phyloP scores from a whole-genome alignment of 2,888 invertebrate species.

The Tetragnatha montana region DNA sequence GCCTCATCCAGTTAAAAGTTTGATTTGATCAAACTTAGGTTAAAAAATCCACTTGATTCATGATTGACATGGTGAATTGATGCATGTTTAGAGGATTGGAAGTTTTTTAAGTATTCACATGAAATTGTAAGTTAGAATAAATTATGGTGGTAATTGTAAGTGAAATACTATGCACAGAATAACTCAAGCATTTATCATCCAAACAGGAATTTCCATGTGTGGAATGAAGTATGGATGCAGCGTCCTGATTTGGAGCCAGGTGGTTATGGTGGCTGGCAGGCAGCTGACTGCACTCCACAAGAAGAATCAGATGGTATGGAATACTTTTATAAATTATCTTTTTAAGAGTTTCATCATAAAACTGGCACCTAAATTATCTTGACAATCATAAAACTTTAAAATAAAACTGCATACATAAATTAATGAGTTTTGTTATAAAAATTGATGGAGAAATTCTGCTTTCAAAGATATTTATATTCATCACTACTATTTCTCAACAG shows the following conservation, averaged over 20 bases:
- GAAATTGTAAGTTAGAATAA: too few species aligned
- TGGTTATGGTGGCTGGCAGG: constrained; percentile 93
- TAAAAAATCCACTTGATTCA: too few species aligned
- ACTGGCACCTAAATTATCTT: too few species aligned
- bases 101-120: not conserved
- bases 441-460: not conserved
- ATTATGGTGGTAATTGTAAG: not conserved
- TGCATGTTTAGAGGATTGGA: too few species aligned
- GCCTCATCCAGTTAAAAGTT: too few species aligned
- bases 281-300: constrained; percentile 79
- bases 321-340: not conserved
- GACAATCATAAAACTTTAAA: too few species aligned
- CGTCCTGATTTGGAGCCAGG: constrained; percentile 85
- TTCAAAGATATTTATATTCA: not conserved
- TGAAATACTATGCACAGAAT: not conserved
- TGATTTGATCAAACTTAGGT: too few species aligned
- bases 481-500: constrained; percentile 73
- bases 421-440: too few species aligned
- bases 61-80: too few species aligned
- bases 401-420: too few species aligned
- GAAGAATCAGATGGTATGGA: constrained; percentile 71
- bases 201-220: constrained; percentile 91
- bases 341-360: too few species aligned
- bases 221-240: constrained; percentile 97
- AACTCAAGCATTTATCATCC: too few species aligned